Conservation (phyloP, 2,113 vertebrate genomes). For the Oryzias curvinotus region DNA sequence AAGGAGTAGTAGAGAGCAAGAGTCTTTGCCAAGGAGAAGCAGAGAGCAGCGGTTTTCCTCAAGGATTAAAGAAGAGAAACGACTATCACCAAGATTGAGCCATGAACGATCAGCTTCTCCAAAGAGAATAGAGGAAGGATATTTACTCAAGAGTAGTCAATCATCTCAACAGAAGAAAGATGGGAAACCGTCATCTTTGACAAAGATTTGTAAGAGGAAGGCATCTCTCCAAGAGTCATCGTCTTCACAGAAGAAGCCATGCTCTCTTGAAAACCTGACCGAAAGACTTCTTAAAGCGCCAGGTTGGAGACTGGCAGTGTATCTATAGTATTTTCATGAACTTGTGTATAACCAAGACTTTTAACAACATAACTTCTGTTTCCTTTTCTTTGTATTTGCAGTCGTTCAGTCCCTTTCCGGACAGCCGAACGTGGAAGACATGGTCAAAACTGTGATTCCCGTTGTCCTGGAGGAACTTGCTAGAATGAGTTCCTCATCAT, state of each 20-base stretch:
- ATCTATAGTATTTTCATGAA: background rate
- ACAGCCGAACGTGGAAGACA: slow-evolving; percentile 36
- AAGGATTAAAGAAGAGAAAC: background rate
- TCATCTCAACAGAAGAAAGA: background rate
- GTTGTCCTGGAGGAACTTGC: slow-evolving; percentile 60
- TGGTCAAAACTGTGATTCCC: slow-evolving; percentile 65
- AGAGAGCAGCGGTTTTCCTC: background rate
- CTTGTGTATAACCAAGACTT: background rate
- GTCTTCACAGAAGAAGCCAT: background rate
- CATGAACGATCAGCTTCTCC: no score
- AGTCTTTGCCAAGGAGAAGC: no score
- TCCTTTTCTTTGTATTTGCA: slow-evolving; percentile 29
- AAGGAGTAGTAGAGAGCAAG: no score
- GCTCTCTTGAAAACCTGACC: slow-evolving; percentile 27
- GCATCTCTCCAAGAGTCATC: background rate
- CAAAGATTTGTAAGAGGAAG: background rate
- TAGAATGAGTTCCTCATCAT: slow-evolving; percentile 53
- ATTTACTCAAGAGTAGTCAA: no score
- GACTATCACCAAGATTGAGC: background rate
- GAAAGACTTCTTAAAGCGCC: slow-evolving; percentile 44
- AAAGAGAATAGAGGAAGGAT: background rate
- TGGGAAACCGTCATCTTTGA: background rate
- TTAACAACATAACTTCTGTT: background rate
- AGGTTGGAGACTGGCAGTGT: slow-evolving; percentile 34
- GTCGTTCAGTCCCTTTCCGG: slow-evolving; percentile 49